A percentile compares a stretch with the other conserved stretches of the same genome.
phyloP scores from a whole-genome alignment of 1,140 invertebrate species.

The Latrodectus geometricus region DNA sequence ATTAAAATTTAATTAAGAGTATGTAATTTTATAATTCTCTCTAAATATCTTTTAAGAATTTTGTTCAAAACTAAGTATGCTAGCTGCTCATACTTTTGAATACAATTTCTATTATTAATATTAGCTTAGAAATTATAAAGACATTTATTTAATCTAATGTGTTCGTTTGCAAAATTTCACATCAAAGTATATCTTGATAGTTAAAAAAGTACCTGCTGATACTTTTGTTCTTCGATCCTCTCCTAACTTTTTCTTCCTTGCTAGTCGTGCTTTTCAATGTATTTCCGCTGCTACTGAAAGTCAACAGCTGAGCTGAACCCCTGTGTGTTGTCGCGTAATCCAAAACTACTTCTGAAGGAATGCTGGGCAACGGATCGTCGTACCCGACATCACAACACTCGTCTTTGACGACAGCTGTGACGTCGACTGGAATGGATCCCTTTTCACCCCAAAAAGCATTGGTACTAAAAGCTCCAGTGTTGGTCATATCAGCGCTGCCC shows the following conservation, averaged over 20 bases:
- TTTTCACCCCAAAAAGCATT: conserved; percentile 50
- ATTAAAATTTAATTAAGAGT: too few relatives aligned
- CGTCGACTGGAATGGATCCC: conserved; percentile 6
- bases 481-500: conserved; percentile 34
- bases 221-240: conserved; percentile 20
- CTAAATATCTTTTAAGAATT: too few relatives aligned
- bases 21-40: too few relatives aligned
- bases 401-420: conserved; percentile 23
- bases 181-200: not conserved
- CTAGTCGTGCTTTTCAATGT: conserved; percentile 36
- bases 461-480: conserved; percentile 25
- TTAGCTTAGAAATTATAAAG: too few relatives aligned
- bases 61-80: too few relatives aligned
- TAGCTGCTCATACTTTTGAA: too few relatives aligned
- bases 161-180: not conserved
- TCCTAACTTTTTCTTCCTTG: conserved; percentile 28
- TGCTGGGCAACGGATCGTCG: not conserved
- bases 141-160: too few relatives aligned
- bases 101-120: too few relatives aligned
- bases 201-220: conserved; percentile 31
- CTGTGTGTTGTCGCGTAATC: conserved; percentile 20
- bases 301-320: conserved; percentile 33
- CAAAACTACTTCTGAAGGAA: conserved; percentile 12
- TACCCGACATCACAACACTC: conserved; percentile 24
- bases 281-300: conserved; percentile 48